phyloP scores from a whole-genome alignment of 2,797 vertebrate species.

The Epinephelus awoara region DNA sequence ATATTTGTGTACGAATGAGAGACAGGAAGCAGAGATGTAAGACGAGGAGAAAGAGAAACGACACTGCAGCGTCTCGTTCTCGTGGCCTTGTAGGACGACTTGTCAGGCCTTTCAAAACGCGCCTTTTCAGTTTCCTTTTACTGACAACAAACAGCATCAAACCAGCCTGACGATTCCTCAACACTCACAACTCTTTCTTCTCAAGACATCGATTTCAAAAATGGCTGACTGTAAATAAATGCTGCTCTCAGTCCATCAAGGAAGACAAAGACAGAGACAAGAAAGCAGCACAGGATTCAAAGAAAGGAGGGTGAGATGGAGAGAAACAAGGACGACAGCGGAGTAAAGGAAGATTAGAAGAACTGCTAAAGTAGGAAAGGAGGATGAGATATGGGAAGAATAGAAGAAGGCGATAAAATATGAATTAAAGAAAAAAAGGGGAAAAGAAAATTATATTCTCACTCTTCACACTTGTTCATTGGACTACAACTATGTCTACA shows the following conservation, averaged over 20 bases:
- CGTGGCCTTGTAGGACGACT: conserved; percentile 60
- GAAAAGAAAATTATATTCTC: too few species aligned
- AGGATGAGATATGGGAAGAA: neutral
- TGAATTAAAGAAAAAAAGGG: neutral
- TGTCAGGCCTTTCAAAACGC: conserved; percentile 47
- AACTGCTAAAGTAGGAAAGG: neutral
- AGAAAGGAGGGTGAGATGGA: neutral
- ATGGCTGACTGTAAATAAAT: neutral
- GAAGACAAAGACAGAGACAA: neutral
- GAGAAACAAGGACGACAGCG: neutral
- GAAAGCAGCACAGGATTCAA: neutral
- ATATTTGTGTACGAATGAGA: conserved; percentile 28
- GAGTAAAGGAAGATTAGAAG: neutral
- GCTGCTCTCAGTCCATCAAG: neutral
- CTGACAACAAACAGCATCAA: conserved; percentile 45
- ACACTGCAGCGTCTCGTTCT: conserved; percentile 1
- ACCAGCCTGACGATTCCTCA: conserved; percentile 4
- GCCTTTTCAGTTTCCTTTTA: conserved; percentile 52
- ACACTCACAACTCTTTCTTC: conserved; percentile 12
- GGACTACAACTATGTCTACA: too few species aligned
- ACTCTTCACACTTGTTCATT: too few species aligned
- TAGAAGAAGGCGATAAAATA: neutral
- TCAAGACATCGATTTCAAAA: conserved; percentile 7
- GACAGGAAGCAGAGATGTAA: conserved; percentile 22
- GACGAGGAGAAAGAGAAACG: conserved; percentile 4